Percentiles rank a stretch among this genome's conserved stretches.
Evolutionary conservation across 2,888 invertebrate genomes (phyloP).

Genomic region (Pasiphila rectangulata): DNA sequence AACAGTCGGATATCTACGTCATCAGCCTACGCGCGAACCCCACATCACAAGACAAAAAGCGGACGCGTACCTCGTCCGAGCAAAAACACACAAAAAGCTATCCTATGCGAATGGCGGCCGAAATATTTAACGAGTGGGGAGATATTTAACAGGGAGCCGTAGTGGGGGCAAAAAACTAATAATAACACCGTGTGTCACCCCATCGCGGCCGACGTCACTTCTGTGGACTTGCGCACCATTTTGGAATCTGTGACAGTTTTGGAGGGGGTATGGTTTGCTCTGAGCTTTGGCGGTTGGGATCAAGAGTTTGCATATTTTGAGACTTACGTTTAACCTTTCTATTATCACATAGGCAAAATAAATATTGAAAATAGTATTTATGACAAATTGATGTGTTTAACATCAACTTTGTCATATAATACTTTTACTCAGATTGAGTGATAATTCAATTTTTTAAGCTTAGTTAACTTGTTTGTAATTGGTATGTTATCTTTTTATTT

Average conservation of each 20-base stretch:
- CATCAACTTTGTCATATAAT: too few species aligned
- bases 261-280: constrained; percentile 21
- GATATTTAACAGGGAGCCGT: too few species aligned
- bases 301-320: background rate
- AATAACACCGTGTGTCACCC: constrained; percentile 77
- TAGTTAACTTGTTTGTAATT: too few species aligned
- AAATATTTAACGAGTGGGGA: constrained; percentile 42
- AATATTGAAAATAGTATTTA: background rate
- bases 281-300: background rate
- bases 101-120: constrained; percentile 69
- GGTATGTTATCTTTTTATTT: too few species aligned
- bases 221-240: constrained; percentile 63
- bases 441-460: too few species aligned
- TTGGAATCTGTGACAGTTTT: constrained; percentile 50
- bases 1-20: too few species aligned
- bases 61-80: constrained; percentile 31
- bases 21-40: too few species aligned
- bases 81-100: constrained; percentile 65
- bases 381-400: too few species aligned
- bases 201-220: constrained; percentile 63
- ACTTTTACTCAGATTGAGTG: too few species aligned
- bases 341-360: background rate
- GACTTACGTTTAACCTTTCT: background rate
- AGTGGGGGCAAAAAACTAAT: constrained; percentile 78
- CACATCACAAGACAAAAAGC: constrained; percentile 29